Base-by-base conservation (phyloP, 2,797 vertebrate species). In the Phaenicophaeus curvirostris region DNA sequence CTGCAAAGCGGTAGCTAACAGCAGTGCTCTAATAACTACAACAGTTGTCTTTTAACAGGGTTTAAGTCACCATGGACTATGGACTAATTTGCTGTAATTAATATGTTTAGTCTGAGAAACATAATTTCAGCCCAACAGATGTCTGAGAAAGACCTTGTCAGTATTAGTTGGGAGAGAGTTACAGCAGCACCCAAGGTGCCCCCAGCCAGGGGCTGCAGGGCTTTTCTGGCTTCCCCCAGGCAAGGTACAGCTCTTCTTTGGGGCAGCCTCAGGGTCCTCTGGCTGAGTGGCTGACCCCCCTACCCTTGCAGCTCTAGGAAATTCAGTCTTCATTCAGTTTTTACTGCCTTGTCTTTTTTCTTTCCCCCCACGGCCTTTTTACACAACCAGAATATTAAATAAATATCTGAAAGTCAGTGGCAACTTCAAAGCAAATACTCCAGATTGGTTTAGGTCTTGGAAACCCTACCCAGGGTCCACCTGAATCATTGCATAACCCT, bases 81-180 rank as follows among this genome's bases (percentile, higher is more conserved):
- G 89, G 88, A 75, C 67, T 95, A 96, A 96, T 95, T 97, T 92
- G 62, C 67, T 88, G 10, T 91, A 97, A 97, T 95, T 94, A 96
- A 92, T 96, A 62, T 95, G 95, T 96, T 97, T 97, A 74, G 73
- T 95, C 92, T 90, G 83, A 95, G 65, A 35, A 89, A 87, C 80
- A 58, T 48, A 63, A 68, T 96, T 96, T 63, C 63, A 94, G 68
- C 53, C 68, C 61, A 72, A 54, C 39, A 88, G 48, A 81, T 5
- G 8, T 66, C 69, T 87, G 76, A 96, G 78, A 95, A 80, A 85
- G 86, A 33, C 25, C 8, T 83, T 20, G 13, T 73, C 53, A 81
- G 71, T 51, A 51, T 93, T 94, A 85, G 78, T 35, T 90, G 72
- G 58, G 78, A 93, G 33, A 79, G 74, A 69, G 81, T 63, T 88